phyloP scores from a whole-genome alignment of 2,113 vertebrate species.

The Ceratotherium simum region DNA sequence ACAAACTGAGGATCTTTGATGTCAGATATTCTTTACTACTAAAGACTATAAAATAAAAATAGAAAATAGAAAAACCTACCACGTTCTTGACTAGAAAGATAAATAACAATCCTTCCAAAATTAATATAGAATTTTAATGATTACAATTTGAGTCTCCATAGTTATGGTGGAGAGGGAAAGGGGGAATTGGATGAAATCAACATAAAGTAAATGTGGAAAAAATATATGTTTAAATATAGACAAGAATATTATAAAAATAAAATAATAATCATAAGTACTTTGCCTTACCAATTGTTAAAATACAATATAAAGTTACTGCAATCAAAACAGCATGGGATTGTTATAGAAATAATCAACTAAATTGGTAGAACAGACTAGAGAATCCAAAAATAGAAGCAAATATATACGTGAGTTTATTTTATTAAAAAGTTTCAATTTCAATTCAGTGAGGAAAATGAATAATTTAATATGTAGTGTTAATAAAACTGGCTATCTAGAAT shows the following conservation, averaged over 20 bases:
- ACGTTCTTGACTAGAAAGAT: background rate
- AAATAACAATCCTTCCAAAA: background rate
- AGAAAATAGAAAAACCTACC: background rate
- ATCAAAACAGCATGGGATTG: background rate
- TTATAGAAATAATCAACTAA: background rate
- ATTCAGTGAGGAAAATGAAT: background rate
- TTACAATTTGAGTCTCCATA: background rate
- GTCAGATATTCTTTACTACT: background rate
- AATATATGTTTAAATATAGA: background rate
- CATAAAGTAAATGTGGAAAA: background rate
- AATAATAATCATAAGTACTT: background rate
- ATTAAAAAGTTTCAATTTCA: background rate
- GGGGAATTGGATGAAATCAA: background rate
- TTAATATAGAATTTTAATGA: conserved; percentile 13
- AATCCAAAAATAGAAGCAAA: background rate
- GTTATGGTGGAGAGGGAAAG: background rate
- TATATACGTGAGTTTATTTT: background rate
- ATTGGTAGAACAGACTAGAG: background rate
- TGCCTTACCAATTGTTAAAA: background rate
- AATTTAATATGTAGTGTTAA: background rate
- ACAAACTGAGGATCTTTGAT: background rate
- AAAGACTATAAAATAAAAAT: background rate
- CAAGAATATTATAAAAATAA: background rate
- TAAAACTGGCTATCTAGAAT: background rate
- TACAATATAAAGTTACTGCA: background rate